A percentile compares a stretch with the other conserved stretches of the same genome.
Evolutionary conservation across 2,888 invertebrate genomes (phyloP).

Genomic region (Hyles lineata): DNA sequence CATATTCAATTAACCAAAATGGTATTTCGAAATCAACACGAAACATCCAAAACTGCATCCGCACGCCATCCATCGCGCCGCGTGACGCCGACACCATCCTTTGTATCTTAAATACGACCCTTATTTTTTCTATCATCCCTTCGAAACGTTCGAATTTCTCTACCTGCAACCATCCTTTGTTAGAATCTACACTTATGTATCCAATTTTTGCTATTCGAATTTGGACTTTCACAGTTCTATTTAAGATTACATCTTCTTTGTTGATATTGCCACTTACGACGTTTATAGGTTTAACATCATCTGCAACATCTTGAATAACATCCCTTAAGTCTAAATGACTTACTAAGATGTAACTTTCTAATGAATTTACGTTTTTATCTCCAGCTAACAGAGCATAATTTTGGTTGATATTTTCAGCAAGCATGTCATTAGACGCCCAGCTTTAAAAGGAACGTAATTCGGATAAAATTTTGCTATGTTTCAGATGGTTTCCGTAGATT

Average conservation of each 20-base stretch:
- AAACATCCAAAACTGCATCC: constrained; percentile 80
- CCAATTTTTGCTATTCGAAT: constrained; percentile 33
- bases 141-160: constrained; percentile 82
- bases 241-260: constrained; percentile 45
- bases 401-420: constrained; percentile 42
- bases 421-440: constrained; percentile 55
- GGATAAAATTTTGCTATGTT: constrained; percentile 75
- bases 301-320: constrained; percentile 81
- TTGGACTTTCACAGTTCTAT: constrained; percentile 42
- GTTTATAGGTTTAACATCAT: constrained; percentile 45
- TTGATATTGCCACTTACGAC: constrained; percentile 44
- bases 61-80: constrained; percentile 78
- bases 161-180: constrained; percentile 72
- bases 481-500: constrained; percentile 76
- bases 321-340: constrained; percentile 78
- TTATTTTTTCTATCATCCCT: constrained; percentile 80
- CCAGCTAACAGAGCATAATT: constrained; percentile 49
- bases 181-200: constrained; percentile 40
- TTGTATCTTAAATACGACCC: constrained; percentile 81
- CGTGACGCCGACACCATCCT: constrained; percentile 80
- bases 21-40: constrained; percentile 71
- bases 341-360: constrained; percentile 59
- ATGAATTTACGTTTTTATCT: constrained; percentile 53
- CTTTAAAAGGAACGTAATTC: constrained; percentile 47
- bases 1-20: constrained; percentile 74